Evolutionary conservation across 35 echinoderm and acorn worm species (phyloP), one percentile per base, ranked within the genome.

Genomic region (Stichopus chloronotus): DNA sequence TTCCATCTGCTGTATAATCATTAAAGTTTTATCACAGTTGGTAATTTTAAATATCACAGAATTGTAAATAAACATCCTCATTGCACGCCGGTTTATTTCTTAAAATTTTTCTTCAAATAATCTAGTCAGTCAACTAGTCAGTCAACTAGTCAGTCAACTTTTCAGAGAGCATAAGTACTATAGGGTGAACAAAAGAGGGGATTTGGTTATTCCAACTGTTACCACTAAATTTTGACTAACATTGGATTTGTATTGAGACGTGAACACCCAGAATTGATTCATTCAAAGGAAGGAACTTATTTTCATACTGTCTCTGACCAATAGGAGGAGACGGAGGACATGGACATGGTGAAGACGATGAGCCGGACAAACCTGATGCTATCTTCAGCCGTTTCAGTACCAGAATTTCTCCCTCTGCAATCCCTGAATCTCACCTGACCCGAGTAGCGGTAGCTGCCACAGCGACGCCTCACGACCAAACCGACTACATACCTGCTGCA

Each of bases 351-450:
- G 30, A 43, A 43, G 30, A 43, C 30, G 84, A 56, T 6, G 54
- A 59, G 8, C 84, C 84, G 7, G 88, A 90, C n/a, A 16, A 5
- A 10, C 60, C 60, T 9, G 14, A 90, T 4, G 88, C 69, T n/a
- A 14, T 71, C 13, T 76, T 90, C 60, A 16, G 9, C 10, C 7
- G 9, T 9, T 72, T 90, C 16, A 71, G 88, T 1, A 21, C 4
- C 7, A 30, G 3, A 9, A 87, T 87, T 6, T 58, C 2, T 87
- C 84, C 84, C 20, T 17, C 84, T 14, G 56, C 84, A 16, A 57
- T 87, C 16, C 55, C 84, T 5, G 84, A 56, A 23, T 87, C 84
- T 21, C 84, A 59, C 55, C 16, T 87, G 55, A 90, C 61, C 13
- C 19, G 55, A 10, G n/a, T 90, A 6, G 61, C 5, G 8, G 72